A percentile compares a stretch with the other conserved stretches of the same genome.
Conservation (phyloP, 2,888 invertebrate genomes). For the Acanthococcus lagerstroemiae region DNA sequence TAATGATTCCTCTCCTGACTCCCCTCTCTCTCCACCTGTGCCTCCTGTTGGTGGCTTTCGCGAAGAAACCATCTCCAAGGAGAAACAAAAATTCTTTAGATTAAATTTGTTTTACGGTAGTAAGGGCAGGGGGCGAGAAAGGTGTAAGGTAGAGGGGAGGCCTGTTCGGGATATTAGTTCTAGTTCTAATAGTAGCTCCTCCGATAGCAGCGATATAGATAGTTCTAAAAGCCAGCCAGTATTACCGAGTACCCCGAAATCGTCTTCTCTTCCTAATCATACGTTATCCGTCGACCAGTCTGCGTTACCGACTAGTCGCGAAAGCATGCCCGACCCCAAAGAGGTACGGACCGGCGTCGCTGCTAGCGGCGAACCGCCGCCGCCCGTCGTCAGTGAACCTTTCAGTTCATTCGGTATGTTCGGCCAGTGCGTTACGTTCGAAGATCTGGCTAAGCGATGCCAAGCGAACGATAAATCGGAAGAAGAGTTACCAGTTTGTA, state of each 20-base stretch:
- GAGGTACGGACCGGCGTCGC: neutral
- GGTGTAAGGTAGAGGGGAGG: slow-evolving; percentile 33
- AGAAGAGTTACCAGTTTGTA: neutral
- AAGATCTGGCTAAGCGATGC: slow-evolving; percentile 11
- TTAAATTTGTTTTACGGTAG: slow-evolving; percentile 27
- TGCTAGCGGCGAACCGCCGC: slow-evolving; percentile 13
- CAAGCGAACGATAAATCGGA: neutral
- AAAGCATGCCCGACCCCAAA: neutral
- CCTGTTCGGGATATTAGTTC: slow-evolving; percentile 35
- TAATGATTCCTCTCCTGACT: slow-evolving; percentile 38
- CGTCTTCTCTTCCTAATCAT: no score
- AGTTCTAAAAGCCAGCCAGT: slow-evolving; percentile 34
- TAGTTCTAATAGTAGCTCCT: slow-evolving; percentile 34
- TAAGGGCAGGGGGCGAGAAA: slow-evolving; percentile 27
- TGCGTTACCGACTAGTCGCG: no score
- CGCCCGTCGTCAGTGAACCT: neutral
- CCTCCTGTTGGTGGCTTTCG: slow-evolving; percentile 43
- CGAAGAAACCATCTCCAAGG: slow-evolving; percentile 65
- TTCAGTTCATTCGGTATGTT: slow-evolving; percentile 15
- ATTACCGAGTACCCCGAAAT: neutral
- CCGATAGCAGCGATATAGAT: slow-evolving; percentile 32
- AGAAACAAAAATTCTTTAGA: slow-evolving; percentile 78
- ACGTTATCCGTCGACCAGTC: no score
- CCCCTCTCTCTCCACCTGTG: slow-evolving; percentile 37
- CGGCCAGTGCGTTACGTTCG: slow-evolving; percentile 17